Base-by-base conservation (phyloP, 2,888 invertebrate species). In the Agrenia bidenticulata region DNA sequence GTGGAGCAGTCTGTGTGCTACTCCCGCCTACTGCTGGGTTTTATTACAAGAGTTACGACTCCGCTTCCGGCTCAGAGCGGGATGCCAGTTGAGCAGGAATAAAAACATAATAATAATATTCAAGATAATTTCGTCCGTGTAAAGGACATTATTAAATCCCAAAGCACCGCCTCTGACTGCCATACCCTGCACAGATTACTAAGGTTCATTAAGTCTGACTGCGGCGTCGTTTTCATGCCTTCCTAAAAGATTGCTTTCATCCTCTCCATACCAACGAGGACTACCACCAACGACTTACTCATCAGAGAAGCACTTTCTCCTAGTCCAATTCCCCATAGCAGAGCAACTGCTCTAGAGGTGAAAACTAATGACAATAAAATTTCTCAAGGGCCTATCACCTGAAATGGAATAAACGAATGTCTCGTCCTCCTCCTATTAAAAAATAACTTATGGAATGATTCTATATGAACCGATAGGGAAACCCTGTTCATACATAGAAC, bases 131-230 rank as follows among this genome's bases (percentile, higher is more conserved):
- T 24, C n/a, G 27, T 54, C 27, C 19, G 32, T 27, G 27, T 54
- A 27, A 27, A 54, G 32, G 11, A 54, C 32, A 54, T 27, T 27
- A 27, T 54, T 4, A 51, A 54, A 54, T 27, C 54, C 15, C 26
- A 54, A 54, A 24, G 54, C 27, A 32, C 26, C 27, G 9, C 27
- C n/a, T 24, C n/a, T 27, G 27, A 24, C 53, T 26, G 24, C 21
- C 19, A 13, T 53, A 39, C 19, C n/a, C 45, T n/a, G 11, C 32
- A 54, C 17, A 27, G 54, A 54, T 54, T 54, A 24, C 27, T 15
- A 51, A 51, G 51, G 23, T 51, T 51, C 51, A 51, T 51, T 51
- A 51, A 51, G 27, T 26, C n/a, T 27, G 32, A 54, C 54, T 54
- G 27, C 27, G n/a, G 27, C 54, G 32, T 26, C 54, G 27, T 32